Base-by-base conservation (phyloP, 92 coral and sea anemone species). In the Zoanthus sansibaricus region DNA sequence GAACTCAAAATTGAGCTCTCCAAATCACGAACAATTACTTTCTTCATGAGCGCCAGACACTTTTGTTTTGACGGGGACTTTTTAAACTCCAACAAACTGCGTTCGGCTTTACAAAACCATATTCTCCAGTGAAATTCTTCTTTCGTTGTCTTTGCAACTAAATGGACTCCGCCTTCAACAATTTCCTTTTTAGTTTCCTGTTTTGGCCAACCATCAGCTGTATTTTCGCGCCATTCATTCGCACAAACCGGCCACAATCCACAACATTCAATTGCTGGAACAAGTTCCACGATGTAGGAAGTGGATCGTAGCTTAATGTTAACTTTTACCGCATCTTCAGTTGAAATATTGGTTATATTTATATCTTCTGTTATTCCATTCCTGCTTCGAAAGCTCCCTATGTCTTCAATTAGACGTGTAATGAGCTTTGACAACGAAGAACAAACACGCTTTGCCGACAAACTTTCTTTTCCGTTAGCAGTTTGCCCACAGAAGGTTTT, bases 61-160 rank as follows among this genome's bases (percentile, higher is more conserved):
- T 73, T 79, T 10, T 72, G 71, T 73, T 89, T 83, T 18, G 79
- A 82, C 5, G 89, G 83, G 51, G 72, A 75, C 47, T 86, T 79
- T 33, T 73, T 82, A 31, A 92, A 87, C 59, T 92, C 75, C 37
- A 92, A 82, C 86, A 89, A 72, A 37, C 54, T 59, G 30, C 82
- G 69, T 66, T 92, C 95, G 16, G 95, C 93, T 55, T 87, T 88
- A 77, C 89, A 90, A 73, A 83, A 92, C 87, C 95, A 92, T 56
- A 90, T 89, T 77, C 90, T 87, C 95, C 95, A 92, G 42, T 92
- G 93, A 61, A 82, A 87, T 17, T 82, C 95, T 52, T 75, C 79
- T 15, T 85, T 71, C 14, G 91, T 71, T 6, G 85, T 72, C 84
- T 92, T 92, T 61, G 95, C 92, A 87, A 92, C 89, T 21, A 92